phyloP scores from a whole-genome alignment of 2,888 invertebrate genomes.

The Charanyca ferruginea region DNA sequence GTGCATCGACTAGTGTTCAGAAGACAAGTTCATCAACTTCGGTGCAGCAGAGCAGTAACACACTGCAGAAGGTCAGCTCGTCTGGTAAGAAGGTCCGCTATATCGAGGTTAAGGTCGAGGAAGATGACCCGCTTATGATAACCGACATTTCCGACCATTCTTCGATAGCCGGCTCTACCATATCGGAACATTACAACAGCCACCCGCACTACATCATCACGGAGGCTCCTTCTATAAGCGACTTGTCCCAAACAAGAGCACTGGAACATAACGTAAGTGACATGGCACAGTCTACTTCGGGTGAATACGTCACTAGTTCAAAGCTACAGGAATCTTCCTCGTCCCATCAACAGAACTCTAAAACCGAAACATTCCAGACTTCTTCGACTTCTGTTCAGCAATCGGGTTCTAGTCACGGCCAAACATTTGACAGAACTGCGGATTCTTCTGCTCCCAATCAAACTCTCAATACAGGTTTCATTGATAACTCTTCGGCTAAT shows the following conservation, averaged over 20 bases:
- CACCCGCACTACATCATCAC: slow-evolving; percentile 90
- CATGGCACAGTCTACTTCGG: slow-evolving; percentile 85
- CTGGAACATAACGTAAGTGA: slow-evolving; percentile 84
- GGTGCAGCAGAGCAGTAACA: slow-evolving; percentile 84
- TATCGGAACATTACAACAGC: slow-evolving; percentile 89
- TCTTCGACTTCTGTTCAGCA: slow-evolving; percentile 85
- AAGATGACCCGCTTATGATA: slow-evolving; percentile 90
- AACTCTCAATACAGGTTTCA: slow-evolving; percentile 86
- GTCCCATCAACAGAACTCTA: slow-evolving; percentile 85
- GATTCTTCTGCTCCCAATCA: slow-evolving; percentile 83
- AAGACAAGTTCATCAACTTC: slow-evolving; percentile 84
- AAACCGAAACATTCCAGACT: slow-evolving; percentile 84
- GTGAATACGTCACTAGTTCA: slow-evolving; percentile 86
- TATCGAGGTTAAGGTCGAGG: slow-evolving; percentile 90
- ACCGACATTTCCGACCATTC: slow-evolving; percentile 88
- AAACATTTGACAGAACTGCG: slow-evolving; percentile 82
- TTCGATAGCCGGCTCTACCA: slow-evolving; percentile 86
- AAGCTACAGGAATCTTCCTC: slow-evolving; percentile 83
- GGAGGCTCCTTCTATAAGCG: slow-evolving; percentile 87
- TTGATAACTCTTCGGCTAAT: slow-evolving; percentile 77
- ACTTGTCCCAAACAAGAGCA: slow-evolving; percentile 85
- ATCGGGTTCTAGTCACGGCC: slow-evolving; percentile 82
- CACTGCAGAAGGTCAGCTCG: slow-evolving; percentile 85
- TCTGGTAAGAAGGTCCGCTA: slow-evolving; percentile 89
- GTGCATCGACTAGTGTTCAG: slow-evolving; percentile 88